A percentile compares a stretch with the other conserved stretches of the same genome.
These are phyloP conservation scores for Meloidogyne exigua DNA, from an alignment of 1,140 invertebrate species.

Conservation along the genomic window DNA sequence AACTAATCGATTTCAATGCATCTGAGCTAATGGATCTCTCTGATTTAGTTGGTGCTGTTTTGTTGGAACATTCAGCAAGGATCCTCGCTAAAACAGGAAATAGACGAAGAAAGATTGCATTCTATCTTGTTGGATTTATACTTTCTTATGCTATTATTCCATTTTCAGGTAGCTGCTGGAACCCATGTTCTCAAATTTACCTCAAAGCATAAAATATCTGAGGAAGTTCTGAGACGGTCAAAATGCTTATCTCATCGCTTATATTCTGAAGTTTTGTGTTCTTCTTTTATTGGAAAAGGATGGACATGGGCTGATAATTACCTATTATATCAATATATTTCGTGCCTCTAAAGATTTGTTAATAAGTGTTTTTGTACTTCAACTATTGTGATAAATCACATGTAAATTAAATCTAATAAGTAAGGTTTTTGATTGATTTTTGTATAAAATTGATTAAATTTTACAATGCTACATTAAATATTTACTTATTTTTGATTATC, in stretches of 20 bases:
- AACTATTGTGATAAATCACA: neutral
- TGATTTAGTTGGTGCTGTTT: slow-evolving; percentile 31
- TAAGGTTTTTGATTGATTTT: too few species aligned
- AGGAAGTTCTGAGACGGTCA: neutral
- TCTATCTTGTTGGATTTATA: slow-evolving; percentile 6
- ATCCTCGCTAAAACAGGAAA: slow-evolving; percentile 22
- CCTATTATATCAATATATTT: slow-evolving; percentile 14
- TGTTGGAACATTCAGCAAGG: slow-evolving; percentile 36
- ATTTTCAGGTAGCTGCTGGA: slow-evolving; percentile 14
- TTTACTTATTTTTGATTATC: too few species aligned
- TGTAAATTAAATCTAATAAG: neutral
- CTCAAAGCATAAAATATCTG: neutral
- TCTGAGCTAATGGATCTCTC: slow-evolving; percentile 14
- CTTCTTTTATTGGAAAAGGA: slow-evolving; percentile 15
- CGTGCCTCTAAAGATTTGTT: slow-evolving; percentile 13
- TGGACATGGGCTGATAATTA: slow-evolving; percentile 26
- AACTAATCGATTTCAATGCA: slow-evolving; percentile 22
- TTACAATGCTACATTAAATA: too few species aligned
- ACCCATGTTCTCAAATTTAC: neutral
- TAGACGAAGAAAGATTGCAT: slow-evolving; percentile 17
- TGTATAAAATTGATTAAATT: too few species aligned
- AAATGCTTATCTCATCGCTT: neutral
- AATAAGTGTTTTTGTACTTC: too few species aligned
- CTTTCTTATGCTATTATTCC: neutral
- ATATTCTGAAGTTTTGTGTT: slow-evolving; percentile 10